Base-by-base conservation (phyloP, 2,797 vertebrate genomes). In the Columba guinea region DNA sequence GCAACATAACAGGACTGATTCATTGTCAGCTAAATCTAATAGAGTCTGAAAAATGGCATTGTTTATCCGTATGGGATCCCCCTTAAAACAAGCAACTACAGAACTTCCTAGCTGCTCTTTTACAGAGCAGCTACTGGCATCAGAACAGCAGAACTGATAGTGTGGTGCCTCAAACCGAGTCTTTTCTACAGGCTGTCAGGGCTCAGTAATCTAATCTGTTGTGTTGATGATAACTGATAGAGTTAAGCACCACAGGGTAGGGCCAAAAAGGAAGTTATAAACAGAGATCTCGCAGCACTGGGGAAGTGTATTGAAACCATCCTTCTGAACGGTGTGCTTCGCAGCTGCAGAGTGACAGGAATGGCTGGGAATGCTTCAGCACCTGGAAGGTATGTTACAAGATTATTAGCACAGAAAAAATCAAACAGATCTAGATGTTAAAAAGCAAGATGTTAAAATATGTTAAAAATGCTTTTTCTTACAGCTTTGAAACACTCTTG, bases 31-130 rank as follows among this genome's bases (percentile, higher is more conserved):
- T 51, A 59, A 27, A 16, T 63, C 34, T 80, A 34, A 63, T 22
- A 0, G 1, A 8, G 10, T n/a, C 5, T 3, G 41, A 82, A 74
- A 64, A 74, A 21, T 1, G 7, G 8, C 2, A 1, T 39, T 80
- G 13, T 63, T 85, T 83, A 56, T 80, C 34, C 16, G 4, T 62
- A 32, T 2, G 3, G 5, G 15, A 56, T 64, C 11, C n/a, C 41
- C 46, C 15, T 60, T 75, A 78, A 77, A 89, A 44, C 8, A 59
- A 68, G 28, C 4, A 46, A 67, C 39, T 46, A 28, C 3, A 53
- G 18, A 85, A 70, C 23, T 64, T 90, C 13, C 35, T 48, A 53
- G 32, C 37, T 58, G 26, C 19, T 82, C 14, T 55, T 37, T 41
- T 41, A 34, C 24, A 67, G 64, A 79, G 49, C n/a, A 59, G 70